Conservation (phyloP, 2,888 invertebrate genomes). For the Graphium colonna region DNA sequence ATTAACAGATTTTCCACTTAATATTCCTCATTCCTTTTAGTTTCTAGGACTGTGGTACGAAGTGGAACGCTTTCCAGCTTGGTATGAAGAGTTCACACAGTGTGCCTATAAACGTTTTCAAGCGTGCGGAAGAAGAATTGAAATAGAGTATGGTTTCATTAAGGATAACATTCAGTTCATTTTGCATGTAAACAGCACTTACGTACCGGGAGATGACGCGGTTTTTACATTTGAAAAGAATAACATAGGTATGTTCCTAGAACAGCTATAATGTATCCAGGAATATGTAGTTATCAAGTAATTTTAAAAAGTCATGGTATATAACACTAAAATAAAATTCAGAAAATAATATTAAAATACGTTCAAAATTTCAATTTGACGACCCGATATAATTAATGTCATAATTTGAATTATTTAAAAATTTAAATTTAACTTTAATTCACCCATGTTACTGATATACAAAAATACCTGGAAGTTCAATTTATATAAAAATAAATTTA, state of each 20-base stretch:
- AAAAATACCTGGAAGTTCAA: too few relatives aligned
- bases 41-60: slow-evolving; percentile 68
- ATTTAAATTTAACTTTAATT: too few relatives aligned
- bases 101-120: slow-evolving; percentile 60
- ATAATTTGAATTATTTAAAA: too few relatives aligned
- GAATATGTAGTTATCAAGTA: too few relatives aligned
- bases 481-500: too few relatives aligned
- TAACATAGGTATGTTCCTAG: slow-evolving; percentile 57
- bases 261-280: too few relatives aligned
- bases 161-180: slow-evolving; percentile 51
- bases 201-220: slow-evolving; percentile 60
- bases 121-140: slow-evolving; percentile 53
- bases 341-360: too few relatives aligned
- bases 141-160: slow-evolving; percentile 57
- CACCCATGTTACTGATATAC: too few relatives aligned
- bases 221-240: slow-evolving; percentile 52
- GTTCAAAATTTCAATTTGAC: too few relatives aligned
- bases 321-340: too few relatives aligned
- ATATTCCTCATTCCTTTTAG: slow-evolving; percentile 38
- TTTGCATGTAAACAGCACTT: slow-evolving; percentile 58
- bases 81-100: slow-evolving; percentile 55
- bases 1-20: background rate
- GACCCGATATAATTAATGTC: too few relatives aligned
- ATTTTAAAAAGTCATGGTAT: too few relatives aligned
- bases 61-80: slow-evolving; percentile 58